Evolutionary conservation across 2,797 vertebrate genomes (phyloP).

Genomic region (Vipera latastei): DNA sequence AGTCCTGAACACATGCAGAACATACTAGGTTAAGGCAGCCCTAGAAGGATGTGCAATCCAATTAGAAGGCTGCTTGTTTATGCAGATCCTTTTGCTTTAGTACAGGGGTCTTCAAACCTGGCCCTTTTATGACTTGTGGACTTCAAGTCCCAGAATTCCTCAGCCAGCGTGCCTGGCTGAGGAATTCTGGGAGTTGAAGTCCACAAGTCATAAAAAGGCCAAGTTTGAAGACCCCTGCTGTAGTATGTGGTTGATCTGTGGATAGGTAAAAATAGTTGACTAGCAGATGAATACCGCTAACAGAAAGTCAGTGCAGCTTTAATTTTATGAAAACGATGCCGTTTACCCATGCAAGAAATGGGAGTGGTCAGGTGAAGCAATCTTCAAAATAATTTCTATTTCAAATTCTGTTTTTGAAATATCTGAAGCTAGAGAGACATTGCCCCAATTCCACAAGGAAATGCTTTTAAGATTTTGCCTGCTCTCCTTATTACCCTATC

Average conservation of each 20-base stretch:
- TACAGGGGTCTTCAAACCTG: too few species aligned
- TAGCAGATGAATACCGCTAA: not conserved
- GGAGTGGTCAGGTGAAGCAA: not conserved
- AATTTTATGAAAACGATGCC: not conserved
- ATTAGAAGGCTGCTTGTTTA: not conserved
- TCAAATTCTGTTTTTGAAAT: not conserved
- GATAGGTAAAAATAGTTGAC: not conserved
- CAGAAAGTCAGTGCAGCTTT: not conserved
- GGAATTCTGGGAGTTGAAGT: too few species aligned
- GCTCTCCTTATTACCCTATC: not conserved
- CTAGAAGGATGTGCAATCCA: not conserved
- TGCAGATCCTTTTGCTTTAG: too few species aligned
- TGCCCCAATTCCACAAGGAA: not conserved
- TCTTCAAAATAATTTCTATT: not conserved
- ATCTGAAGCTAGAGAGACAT: not conserved
- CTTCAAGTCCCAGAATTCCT: too few species aligned
- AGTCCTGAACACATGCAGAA: not conserved
- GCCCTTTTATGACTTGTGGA: too few species aligned
- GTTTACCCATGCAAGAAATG: too few species aligned
- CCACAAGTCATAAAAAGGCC: too few species aligned
- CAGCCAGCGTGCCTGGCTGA: too few species aligned
- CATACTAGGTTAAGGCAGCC: not conserved
- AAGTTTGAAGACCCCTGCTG: too few species aligned
- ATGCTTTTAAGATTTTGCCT: not conserved
- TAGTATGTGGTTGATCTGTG: not conserved